A percentile compares a stretch with the other conserved stretches of the same genome.
Evolutionary conservation across 1,140 invertebrate species (phyloP).

Genomic region (Rhopalosiphum maidis): DNA sequence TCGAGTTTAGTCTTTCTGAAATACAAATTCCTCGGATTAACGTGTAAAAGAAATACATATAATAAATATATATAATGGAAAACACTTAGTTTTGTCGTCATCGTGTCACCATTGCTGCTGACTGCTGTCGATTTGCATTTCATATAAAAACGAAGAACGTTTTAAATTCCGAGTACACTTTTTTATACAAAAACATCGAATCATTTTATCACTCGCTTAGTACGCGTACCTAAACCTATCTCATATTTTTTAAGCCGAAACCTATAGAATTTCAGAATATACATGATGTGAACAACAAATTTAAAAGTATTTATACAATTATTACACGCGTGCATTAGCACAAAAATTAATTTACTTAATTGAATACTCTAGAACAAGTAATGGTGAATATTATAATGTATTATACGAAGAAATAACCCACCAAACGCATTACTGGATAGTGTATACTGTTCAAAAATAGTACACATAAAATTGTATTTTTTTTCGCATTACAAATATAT

Average conservation of each 20-base stretch:
- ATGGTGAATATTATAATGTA: not conserved
- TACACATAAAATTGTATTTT: not conserved
- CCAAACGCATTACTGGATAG: not conserved
- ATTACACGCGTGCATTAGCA: not conserved
- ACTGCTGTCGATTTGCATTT: not conserved
- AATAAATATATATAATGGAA: slow-evolving; percentile 27
- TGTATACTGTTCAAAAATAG: not conserved
- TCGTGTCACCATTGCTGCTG: not conserved
- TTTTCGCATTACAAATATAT: not conserved
- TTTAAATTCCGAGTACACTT: not conserved
- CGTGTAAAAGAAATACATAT: not conserved
- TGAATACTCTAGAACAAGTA: not conserved
- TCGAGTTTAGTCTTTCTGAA: not conserved
- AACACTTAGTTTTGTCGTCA: not conserved
- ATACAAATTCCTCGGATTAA: not conserved
- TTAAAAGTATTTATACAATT: not conserved
- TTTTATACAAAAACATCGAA: not conserved
- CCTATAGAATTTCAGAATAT: not conserved
- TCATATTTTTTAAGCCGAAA: not conserved
- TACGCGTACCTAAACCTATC: not conserved
- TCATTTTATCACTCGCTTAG: not conserved
- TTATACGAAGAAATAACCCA: not conserved
- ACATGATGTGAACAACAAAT: not conserved
- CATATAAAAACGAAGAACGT: not conserved
- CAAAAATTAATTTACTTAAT: not conserved